Base-by-base conservation (phyloP, 2,797 vertebrate species). In the Avahi laniger region DNA sequence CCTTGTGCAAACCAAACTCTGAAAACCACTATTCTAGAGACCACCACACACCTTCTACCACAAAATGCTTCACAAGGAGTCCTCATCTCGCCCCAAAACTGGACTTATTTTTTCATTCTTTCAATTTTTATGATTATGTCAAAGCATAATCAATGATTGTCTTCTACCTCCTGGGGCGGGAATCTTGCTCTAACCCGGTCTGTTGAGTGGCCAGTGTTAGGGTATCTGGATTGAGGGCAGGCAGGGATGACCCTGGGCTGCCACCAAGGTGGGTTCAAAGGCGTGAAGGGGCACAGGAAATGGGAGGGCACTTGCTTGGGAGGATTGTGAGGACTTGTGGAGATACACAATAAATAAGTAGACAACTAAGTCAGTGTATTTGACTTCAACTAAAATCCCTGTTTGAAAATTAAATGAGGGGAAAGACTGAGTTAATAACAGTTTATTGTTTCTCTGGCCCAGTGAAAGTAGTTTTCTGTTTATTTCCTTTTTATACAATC, bases 401-500 rank as follows among this genome's bases (percentile, higher is more conserved):
- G 4, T n/a, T 28, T 18, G 30, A 33, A 86, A 75, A 95, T 89
- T 50, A 87, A 96, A 96, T 28, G 30, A 80, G 70, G 73, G 33
- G 70, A 89, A 86, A 95, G 75, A 92, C 14, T 38, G 48, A 59
- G 28, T 80, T 79, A 63, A 52, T 83, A 76, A 79, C 82, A 79
- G 41, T 46, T 4, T 30, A 75, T 86, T 89, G 69, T 93, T 92
- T 96, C 72, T 92, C 9, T 15, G 33, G 18, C 20, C 72, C n/a
- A 83, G 11, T 26, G 70, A 87, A 97, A 96, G 96, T 89, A 65
- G 43, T 93, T 94, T 96, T 97, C 41, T 84, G 48, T 67, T 93
- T 87, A 94, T 96, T 95, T 97, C 89, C 79, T 94, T 94, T 94
- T 89, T 46, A 52, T 76, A 83, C 14, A 95, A 87, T 93, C 75